A percentile compares a stretch with the other conserved stretches of the same genome.
phyloP scores from a whole-genome alignment of 2,113 vertebrate genomes.

The Trichechus manatus region DNA sequence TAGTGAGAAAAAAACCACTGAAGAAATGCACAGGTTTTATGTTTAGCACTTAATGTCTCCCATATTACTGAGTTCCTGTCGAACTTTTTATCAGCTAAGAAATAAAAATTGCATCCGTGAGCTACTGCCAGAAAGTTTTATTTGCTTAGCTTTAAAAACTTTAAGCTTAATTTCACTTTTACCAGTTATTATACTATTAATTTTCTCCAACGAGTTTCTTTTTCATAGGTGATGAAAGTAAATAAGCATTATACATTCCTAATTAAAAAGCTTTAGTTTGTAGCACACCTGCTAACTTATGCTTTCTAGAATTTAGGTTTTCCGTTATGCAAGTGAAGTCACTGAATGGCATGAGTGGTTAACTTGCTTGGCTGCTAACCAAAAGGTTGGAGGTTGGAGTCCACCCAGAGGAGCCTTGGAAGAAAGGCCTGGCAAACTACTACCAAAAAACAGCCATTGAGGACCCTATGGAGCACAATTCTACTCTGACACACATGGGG shows the following conservation, averaged over 20 bases:
- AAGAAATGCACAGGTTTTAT: background rate
- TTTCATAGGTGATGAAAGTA: background rate
- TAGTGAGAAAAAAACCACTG: background rate
- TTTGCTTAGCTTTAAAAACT: background rate
- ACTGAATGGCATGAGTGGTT: too few relatives aligned
- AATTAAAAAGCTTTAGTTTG: background rate
- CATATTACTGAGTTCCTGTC: background rate
- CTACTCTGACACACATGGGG: too few relatives aligned
- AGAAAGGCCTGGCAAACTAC: too few relatives aligned
- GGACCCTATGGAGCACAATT: too few relatives aligned
- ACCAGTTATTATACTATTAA: background rate
- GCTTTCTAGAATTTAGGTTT: background rate
- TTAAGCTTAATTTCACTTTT: background rate
- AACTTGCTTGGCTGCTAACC: too few relatives aligned
- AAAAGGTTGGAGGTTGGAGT: too few relatives aligned
- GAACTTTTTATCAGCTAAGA: background rate
- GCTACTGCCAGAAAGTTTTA: background rate
- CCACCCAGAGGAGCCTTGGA: too few relatives aligned
- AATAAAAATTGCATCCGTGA: background rate
- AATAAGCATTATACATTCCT: background rate
- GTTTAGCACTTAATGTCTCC: background rate
- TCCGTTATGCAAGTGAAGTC: background rate
- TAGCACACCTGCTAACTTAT: background rate
- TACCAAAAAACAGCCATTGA: too few relatives aligned
- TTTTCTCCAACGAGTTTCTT: background rate